Evolutionary conservation across 2,797 vertebrate species (phyloP).

Genomic region (Coilia nasus): DNA sequence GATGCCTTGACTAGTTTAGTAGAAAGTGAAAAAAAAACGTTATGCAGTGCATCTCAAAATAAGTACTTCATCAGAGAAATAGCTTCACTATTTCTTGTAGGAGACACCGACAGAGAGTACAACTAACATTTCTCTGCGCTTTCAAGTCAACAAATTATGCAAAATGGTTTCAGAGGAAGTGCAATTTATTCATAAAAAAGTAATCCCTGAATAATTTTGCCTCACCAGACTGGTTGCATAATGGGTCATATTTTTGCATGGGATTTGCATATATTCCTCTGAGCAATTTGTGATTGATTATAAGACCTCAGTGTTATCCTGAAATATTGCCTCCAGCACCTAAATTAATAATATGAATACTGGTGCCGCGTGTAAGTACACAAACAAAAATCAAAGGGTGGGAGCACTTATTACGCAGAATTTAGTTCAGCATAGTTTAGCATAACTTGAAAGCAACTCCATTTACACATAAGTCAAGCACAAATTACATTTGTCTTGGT

Average conservation of each 20-base stretch:
- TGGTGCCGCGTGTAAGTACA: neutral
- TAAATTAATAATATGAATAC: neutral
- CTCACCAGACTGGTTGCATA: conserved; percentile 10
- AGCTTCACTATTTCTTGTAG: neutral
- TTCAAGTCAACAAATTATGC: conserved; percentile 10
- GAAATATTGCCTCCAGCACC: conserved; percentile 5
- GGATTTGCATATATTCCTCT: conserved; percentile 10
- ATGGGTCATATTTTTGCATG: conserved; percentile 6
- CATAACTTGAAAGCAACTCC: too few species aligned
- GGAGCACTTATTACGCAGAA: neutral
- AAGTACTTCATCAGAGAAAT: neutral
- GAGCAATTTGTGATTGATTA: conserved; percentile 20
- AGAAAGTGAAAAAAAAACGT: too few species aligned
- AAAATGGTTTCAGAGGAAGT: conserved; percentile 16
- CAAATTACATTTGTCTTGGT: neutral
- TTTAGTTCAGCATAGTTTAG: too few species aligned
- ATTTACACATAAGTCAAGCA: too few species aligned
- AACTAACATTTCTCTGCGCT: neutral
- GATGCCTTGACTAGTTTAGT: too few species aligned
- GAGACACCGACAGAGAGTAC: neutral
- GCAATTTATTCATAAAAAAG: conserved; percentile 12
- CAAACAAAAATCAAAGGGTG: neutral
- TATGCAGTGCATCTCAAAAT: neutral
- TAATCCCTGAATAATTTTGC: neutral
- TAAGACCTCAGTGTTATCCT: neutral